phyloP scores from a whole-genome alignment of 1,140 invertebrate genomes.

The Temnothorax curvispinosus region DNA sequence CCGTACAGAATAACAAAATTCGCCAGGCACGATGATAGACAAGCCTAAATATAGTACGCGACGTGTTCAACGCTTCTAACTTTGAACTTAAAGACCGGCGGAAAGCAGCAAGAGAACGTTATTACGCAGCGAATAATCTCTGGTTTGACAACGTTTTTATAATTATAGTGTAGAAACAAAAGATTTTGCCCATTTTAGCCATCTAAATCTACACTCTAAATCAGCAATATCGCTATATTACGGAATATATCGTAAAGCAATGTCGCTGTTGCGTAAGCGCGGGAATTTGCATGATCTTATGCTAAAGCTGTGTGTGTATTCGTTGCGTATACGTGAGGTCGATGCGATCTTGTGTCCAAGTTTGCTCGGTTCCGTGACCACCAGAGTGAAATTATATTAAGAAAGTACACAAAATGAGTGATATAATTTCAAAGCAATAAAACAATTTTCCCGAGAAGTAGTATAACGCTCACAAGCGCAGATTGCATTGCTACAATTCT shows the following conservation, averaged over 20 bases:
- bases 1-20: neutral
- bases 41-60: slow-evolving; percentile 1
- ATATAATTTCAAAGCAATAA: neutral
- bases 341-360: neutral
- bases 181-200: slow-evolving; percentile 9
- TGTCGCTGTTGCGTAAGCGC: slow-evolving; percentile 36
- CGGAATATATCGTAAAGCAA: slow-evolving; percentile 28
- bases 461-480: neutral
- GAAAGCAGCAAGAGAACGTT: neutral
- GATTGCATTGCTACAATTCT: neutral
- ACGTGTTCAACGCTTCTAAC: neutral
- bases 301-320: slow-evolving; percentile 52
- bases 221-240: slow-evolving; percentile 29
- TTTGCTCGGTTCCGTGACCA: neutral
- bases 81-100: neutral
- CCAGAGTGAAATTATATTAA: neutral
- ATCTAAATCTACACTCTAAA: slow-evolving; percentile 41
- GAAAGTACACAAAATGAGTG: neutral
- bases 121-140: neutral
- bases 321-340: slow-evolving; percentile 6
- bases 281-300: slow-evolving; percentile 38
- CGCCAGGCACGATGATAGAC: neutral
- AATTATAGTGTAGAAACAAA: neutral
- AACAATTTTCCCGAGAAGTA: neutral
- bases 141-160: neutral